Conservation (phyloP, 1,140 invertebrate genomes). For the Camponotus pennsylvanicus region DNA sequence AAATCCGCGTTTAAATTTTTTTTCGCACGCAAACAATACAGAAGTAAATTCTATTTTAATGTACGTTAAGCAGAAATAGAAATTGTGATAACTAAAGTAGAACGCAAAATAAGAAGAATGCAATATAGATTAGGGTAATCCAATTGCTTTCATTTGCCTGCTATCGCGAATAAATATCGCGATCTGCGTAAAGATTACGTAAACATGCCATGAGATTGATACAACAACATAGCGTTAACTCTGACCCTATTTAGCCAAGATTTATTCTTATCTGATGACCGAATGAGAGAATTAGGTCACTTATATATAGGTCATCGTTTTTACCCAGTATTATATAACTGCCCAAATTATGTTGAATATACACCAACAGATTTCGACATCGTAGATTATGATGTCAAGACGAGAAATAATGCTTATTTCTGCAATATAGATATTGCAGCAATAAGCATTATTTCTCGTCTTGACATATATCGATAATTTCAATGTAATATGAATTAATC, state of each 20-base stretch:
- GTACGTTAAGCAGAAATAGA: not conserved
- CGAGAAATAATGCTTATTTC: not conserved
- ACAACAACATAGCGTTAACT: not conserved
- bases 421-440: too few relatives aligned
- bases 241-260: not conserved
- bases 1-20: not conserved
- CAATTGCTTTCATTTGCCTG: not conserved
- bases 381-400: not conserved
- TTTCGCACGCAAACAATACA: not conserved
- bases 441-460: too few relatives aligned
- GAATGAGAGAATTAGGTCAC: slow-evolving; percentile 1
- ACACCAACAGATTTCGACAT: not conserved
- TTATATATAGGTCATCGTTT: not conserved
- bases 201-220: not conserved
- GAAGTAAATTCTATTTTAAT: too few relatives aligned
- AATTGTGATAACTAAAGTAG: not conserved
- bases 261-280: slow-evolving; percentile 12
- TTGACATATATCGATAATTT: not conserved
- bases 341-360: not conserved
- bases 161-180: not conserved
- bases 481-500: not conserved
- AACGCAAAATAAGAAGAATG: not conserved
- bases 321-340: not conserved
- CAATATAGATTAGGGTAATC: not conserved
- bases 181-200: slow-evolving; percentile 23